These are phyloP conservation scores for Phalloptychus januarius DNA, from an alignment of 2,797 vertebrate species.

Conservation along the genomic window DNA sequence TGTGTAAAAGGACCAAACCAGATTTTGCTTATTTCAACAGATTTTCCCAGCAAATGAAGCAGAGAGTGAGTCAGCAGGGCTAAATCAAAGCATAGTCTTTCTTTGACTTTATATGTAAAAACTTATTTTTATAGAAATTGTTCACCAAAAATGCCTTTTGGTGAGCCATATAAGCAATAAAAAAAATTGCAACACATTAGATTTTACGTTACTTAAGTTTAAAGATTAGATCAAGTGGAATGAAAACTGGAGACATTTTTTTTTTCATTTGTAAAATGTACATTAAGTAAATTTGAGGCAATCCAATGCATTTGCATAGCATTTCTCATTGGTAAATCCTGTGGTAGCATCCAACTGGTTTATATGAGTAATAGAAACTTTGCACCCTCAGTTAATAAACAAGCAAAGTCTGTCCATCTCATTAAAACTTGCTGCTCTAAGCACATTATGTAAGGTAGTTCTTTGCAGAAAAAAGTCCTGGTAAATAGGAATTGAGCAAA, in stretches of 20 bases:
- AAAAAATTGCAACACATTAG: background rate
- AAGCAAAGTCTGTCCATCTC: slow-evolving; percentile 16
- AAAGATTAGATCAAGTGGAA: background rate
- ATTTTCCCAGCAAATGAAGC: too few species aligned
- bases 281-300: background rate
- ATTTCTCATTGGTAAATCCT: background rate
- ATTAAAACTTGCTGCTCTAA: slow-evolving; percentile 40
- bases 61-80: too few species aligned
- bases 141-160: background rate
- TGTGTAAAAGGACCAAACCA: background rate
- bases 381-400: slow-evolving; percentile 21
- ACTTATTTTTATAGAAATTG: too few species aligned
- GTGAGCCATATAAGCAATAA: background rate
- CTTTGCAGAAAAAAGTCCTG: slow-evolving; percentile 21
- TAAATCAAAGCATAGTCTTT: too few species aligned
- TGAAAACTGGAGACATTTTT: background rate
- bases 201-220: background rate
- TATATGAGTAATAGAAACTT: slow-evolving; percentile 2
- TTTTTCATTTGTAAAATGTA: background rate
- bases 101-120: background rate
- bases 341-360: background rate
- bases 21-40: too few species aligned
- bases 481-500: slow-evolving; percentile 21
- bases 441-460: slow-evolving; percentile 24
- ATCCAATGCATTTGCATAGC: background rate